Percentiles rank a stretch among this genome's conserved stretches.
Conservation (phyloP, 2,113 vertebrate genomes). For the Megaceryle torquata region DNA sequence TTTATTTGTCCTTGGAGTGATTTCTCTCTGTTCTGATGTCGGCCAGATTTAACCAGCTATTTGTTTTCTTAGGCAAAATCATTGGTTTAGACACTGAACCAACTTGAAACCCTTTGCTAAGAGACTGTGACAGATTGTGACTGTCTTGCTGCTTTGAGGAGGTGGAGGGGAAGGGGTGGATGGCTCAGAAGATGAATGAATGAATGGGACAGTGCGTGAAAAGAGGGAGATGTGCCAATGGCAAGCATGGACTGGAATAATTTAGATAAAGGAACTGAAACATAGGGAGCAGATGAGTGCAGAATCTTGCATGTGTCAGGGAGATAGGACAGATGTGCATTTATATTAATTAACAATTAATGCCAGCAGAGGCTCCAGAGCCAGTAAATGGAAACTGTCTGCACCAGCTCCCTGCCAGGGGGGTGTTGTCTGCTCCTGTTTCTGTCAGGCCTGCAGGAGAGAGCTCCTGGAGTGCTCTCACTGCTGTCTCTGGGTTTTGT, state of each 20-base stretch:
- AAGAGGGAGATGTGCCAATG: background rate
- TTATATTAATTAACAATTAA: constrained; percentile 18
- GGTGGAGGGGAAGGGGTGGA: background rate
- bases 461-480: background rate
- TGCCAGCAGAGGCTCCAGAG: constrained; percentile 23
- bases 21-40: background rate
- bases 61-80: background rate
- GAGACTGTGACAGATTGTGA: background rate
- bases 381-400: background rate
- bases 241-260: background rate
- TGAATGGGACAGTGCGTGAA: background rate
- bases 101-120: background rate
- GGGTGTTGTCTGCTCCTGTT: background rate
- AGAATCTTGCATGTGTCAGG: background rate
- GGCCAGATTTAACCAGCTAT: background rate
- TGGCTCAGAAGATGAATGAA: background rate
- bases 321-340: background rate
- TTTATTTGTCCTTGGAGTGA: background rate
- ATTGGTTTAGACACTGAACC: background rate
- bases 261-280: background rate
- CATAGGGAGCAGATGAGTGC: background rate
- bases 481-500: background rate
- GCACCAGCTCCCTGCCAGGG: background rate
- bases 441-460: background rate
- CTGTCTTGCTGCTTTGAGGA: background rate